phyloP scores from a whole-genome alignment of 1,140 invertebrate species.

The Heterodera carotae region DNA sequence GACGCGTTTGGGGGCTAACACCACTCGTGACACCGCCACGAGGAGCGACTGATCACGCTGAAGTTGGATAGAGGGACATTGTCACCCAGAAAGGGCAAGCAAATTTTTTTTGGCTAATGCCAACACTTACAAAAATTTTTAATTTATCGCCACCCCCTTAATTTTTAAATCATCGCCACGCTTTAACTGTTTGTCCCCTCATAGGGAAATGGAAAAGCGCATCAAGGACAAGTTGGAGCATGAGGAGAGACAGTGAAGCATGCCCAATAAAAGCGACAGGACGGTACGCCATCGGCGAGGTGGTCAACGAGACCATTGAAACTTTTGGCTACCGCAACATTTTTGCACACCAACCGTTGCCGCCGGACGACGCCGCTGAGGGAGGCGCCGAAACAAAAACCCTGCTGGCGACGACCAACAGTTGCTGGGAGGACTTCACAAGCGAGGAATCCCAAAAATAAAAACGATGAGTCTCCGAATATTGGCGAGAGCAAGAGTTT shows the following conservation, averaged over 20 bases:
- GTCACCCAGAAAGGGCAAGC: too few relatives aligned
- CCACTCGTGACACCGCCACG: conserved; percentile 46
- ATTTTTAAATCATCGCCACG: too few relatives aligned
- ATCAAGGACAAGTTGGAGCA: conserved; percentile 28
- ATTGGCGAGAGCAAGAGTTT: too few relatives aligned
- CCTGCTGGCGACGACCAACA: too few relatives aligned
- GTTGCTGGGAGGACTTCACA: too few relatives aligned
- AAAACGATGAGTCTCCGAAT: too few relatives aligned
- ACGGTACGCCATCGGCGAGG: not conserved
- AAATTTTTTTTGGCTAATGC: too few relatives aligned
- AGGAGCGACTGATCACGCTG: conserved; percentile 24
- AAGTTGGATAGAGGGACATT: too few relatives aligned
- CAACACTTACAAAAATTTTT: too few relatives aligned
- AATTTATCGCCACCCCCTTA: not conserved
- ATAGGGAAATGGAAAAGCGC: conserved; percentile 8
- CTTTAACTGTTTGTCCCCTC: too few relatives aligned
- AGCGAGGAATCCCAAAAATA: too few relatives aligned
- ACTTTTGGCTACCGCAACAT: conserved; percentile 23
- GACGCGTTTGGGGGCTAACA: conserved; percentile 15
- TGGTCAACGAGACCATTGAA: conserved; percentile 16
- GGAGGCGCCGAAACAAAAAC: too few relatives aligned
- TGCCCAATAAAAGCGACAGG: conserved; percentile 13
- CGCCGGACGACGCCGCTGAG: not conserved
- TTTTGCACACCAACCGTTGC: not conserved
- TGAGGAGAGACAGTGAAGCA: conserved; percentile 16